Base-by-base conservation (phyloP, 2,797 vertebrate genomes). In the Gymnothorax javanicus region DNA sequence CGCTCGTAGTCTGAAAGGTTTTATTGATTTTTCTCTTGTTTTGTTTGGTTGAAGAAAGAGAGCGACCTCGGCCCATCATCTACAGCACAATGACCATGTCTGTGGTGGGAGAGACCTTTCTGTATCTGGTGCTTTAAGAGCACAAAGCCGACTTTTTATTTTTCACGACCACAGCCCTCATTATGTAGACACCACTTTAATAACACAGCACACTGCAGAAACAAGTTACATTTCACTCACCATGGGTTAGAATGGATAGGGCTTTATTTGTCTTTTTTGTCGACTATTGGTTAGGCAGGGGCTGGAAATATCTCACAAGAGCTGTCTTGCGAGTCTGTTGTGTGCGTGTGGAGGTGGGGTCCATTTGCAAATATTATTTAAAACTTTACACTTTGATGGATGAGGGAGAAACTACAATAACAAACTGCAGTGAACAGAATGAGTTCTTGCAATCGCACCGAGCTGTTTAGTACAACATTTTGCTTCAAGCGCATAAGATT, bases 11-110 rank as follows among this genome's bases (percentile, higher is more conserved):
- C 91, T 93, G 86, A 91, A 92, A 89, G 90, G 60, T 86, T 43
- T 90, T 94, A 93, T 92, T 89, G 93, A 94, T 94, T 93, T 91
- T 71, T 90, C 90, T 77, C 90, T 87, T 86, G 58, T 54, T 90
- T 91, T 93, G 88, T 92, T 93, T 92, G 90, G 90, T 93, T 91
- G 86, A 91, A 91, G 90, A 91, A 86, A 88, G 81, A 57, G 54
- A 91, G 86, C 86, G 82, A 86, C 89, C 73, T 84, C 79, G 8
- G 82, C 77, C 86, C 83, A 75, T 90, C 89, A 79, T 90, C 58
- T 77, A 54, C 69, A 88, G 77, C 23, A 89, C 82, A 85, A 15
- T 89, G 84, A 62, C 85, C 86, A 82, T 81, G 73, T 75, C 83
- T 90, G 83, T 87, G 88, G 81, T 75, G 33, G 81, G 64, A 33